phyloP scores from a whole-genome alignment of 2,888 invertebrate species.

The Dilophus febrilis region DNA sequence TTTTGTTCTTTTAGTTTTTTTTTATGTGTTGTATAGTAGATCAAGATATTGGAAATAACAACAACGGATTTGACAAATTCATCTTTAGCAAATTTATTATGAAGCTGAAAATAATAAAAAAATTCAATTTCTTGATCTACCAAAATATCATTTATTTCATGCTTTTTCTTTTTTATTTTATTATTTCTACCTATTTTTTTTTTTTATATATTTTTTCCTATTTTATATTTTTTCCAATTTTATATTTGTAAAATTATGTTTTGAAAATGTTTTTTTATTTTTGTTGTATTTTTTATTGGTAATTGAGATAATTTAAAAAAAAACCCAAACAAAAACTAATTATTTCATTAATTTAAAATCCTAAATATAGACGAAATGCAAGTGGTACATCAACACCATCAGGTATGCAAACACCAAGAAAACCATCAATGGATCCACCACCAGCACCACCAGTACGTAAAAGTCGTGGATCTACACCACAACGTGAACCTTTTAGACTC shows the following conservation, averaged over 20 bases:
- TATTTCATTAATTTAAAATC: neutral
- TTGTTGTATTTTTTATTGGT: neutral
- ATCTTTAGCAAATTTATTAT: neutral
- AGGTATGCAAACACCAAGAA: slow-evolving; percentile 29
- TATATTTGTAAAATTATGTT: neutral
- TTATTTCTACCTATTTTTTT: neutral
- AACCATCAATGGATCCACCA: slow-evolving; percentile 24
- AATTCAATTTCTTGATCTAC: too few species aligned
- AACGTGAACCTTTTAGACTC: slow-evolving; percentile 57
- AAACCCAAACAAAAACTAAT: neutral
- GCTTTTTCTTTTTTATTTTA: too few species aligned
- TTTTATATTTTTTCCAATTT: neutral
- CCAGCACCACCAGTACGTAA: slow-evolving; percentile 23
- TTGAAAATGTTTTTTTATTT: neutral
- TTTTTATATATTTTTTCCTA: neutral
- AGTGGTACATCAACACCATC: slow-evolving; percentile 31
- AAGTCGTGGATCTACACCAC: slow-evolving; percentile 27
- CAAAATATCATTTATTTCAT: too few species aligned
- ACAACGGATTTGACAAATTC: too few species aligned
- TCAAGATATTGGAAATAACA: too few species aligned
- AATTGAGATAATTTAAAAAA: neutral
- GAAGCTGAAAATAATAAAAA: too few species aligned
- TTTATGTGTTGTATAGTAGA: too few species aligned
- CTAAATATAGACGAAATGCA: slow-evolving; percentile 21
- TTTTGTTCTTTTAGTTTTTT: too few species aligned